Evolutionary conservation across 2,113 vertebrate species (phyloP).

Genomic region (Coptodon bakossiorum): DNA sequence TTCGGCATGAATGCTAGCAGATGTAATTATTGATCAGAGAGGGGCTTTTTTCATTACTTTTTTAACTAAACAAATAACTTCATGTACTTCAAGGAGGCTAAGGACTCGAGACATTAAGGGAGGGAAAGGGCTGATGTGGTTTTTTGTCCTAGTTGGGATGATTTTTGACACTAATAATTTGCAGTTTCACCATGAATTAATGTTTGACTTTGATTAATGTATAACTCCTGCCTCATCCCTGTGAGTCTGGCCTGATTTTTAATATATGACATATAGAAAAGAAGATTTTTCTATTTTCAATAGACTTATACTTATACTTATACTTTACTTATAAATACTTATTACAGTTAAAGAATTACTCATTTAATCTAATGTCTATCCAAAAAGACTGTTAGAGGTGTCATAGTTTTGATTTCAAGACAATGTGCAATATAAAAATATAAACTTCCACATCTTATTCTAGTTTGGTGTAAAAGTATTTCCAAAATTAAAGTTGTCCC

Average conservation of each 20-base stretch:
- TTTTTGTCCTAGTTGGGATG: not conserved
- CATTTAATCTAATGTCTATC: not conserved
- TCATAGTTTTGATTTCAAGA: not conserved
- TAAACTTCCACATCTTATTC: not conserved
- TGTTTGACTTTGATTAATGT: not conserved
- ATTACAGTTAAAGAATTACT: not conserved
- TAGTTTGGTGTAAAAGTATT: not conserved
- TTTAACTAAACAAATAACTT: not conserved
- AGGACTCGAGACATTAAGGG: fast-evolving
- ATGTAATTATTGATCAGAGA: not conserved
- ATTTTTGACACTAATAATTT: not conserved
- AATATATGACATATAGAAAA: constrained; percentile 44
- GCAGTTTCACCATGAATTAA: not conserved
- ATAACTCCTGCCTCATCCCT: not conserved
- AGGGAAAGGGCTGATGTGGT: not conserved
- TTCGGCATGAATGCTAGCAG: not conserved
- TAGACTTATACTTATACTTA: not conserved
- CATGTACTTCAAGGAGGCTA: not conserved
- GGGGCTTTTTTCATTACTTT: not conserved
- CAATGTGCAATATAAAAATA: not conserved
- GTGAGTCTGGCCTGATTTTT: constrained; percentile 10
- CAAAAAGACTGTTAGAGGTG: not conserved
- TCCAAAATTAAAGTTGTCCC: not conserved
- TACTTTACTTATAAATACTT: not conserved
- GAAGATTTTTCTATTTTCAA: not conserved